A percentile compares a stretch with the other conserved stretches of the same genome.
phyloP scores from a whole-genome alignment of 2,113 vertebrate genomes.

The Diadophis punctatus region DNA sequence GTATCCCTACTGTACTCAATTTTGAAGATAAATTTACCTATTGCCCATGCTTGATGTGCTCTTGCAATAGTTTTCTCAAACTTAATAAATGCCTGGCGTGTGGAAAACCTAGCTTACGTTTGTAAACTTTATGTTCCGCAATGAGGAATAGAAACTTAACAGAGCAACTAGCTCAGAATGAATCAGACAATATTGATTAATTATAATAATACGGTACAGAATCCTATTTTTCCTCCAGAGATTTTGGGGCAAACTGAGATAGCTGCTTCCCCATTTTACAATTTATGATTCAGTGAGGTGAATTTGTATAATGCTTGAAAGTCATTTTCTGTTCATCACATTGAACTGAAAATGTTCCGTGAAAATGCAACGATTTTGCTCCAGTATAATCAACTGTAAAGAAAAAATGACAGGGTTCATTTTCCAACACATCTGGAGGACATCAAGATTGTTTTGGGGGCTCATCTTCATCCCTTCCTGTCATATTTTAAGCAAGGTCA shows the following conservation, averaged over 20 bases:
- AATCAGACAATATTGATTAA: not conserved
- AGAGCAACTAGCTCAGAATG: not conserved
- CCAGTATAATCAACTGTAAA: not conserved
- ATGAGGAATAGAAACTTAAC: not conserved
- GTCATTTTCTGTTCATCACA: not conserved
- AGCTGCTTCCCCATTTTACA: not conserved
- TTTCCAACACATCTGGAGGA: not conserved
- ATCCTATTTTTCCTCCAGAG: not conserved
- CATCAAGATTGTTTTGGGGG: not conserved
- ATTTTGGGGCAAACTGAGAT: not conserved
- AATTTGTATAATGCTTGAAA: not conserved
- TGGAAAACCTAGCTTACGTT: not conserved
- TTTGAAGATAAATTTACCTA: not conserved
- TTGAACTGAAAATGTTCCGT: too few relatives aligned
- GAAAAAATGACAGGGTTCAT: not conserved
- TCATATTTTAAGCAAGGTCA: not conserved
- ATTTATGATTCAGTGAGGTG: not conserved
- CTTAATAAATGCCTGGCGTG: not conserved
- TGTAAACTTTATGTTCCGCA: not conserved
- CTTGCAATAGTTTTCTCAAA: not conserved
- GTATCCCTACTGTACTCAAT: not conserved
- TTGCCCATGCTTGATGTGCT: not conserved
- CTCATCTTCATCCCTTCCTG: not conserved
- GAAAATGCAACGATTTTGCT: not conserved
- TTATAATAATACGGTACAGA: not conserved